A percentile compares a stretch with the other conserved stretches of the same genome.
Evolutionary conservation across 2,113 vertebrate species (phyloP).

Genomic region (Cyprinodon variegatus): DNA sequence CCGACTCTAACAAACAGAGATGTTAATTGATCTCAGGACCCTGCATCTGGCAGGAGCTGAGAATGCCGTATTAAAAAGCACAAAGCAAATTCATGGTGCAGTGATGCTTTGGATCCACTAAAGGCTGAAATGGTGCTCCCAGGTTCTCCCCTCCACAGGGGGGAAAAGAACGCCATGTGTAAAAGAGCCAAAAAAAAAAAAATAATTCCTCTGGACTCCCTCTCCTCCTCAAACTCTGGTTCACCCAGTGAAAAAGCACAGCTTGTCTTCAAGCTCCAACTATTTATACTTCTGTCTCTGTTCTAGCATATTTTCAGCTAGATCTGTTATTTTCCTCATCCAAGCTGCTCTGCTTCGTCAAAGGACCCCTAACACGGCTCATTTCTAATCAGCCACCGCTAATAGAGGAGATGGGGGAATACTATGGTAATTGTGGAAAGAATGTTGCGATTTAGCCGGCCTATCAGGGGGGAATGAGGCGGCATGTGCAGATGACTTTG

Average conservation of each 20-base stretch:
- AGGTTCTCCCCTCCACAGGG: constrained; percentile 23
- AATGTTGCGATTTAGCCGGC: constrained; percentile 52
- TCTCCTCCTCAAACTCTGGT: neutral
- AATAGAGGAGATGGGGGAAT: constrained; percentile 60
- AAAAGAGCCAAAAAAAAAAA: constrained; percentile 14
- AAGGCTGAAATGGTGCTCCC: constrained; percentile 14
- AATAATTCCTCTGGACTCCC: too few relatives aligned
- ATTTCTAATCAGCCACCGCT: constrained; percentile 58
- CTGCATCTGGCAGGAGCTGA: constrained; percentile 27
- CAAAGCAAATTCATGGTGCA: constrained; percentile 34
- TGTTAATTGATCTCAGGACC: constrained; percentile 66
- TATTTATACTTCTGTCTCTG: constrained; percentile 14
- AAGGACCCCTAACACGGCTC: constrained; percentile 43
- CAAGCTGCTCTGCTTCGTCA: constrained; percentile 24
- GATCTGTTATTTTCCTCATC: constrained; percentile 26
- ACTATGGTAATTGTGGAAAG: constrained; percentile 54
- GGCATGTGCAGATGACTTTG: constrained; percentile 25
- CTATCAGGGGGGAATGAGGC: constrained; percentile 36
- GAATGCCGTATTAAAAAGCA: constrained; percentile 57
- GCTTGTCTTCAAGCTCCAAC: constrained; percentile 6
- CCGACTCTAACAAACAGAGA: constrained; percentile 55
- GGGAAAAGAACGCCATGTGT: neutral
- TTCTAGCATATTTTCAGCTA: constrained; percentile 18
- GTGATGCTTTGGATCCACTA: constrained; percentile 34
- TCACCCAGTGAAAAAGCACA: neutral